Conservation (phyloP, 2,113 vertebrate species). For the Melanostigma gelatinosum region DNA sequence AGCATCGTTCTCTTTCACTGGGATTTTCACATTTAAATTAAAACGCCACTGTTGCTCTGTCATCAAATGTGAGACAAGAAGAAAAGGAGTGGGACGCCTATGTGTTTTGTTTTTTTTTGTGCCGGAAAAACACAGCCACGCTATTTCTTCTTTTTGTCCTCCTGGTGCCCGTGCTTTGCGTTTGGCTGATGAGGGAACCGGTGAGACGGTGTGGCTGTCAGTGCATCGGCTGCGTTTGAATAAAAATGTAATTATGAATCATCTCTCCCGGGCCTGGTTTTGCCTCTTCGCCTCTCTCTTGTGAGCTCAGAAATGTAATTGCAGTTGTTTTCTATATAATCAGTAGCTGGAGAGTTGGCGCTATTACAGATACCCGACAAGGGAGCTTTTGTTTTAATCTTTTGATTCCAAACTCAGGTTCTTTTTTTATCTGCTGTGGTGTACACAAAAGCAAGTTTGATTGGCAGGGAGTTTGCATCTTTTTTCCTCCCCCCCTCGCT, state of each 20-base stretch:
- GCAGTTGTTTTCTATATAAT: constrained; percentile 79
- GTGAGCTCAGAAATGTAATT: constrained; percentile 78
- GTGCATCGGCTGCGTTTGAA: constrained; percentile 59
- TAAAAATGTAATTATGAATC: constrained; percentile 77
- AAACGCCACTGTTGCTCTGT: constrained; percentile 61
- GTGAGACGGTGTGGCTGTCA: constrained; percentile 64
- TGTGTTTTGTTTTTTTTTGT: constrained; percentile 24
- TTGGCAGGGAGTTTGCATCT: constrained; percentile 77
- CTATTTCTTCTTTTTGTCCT: constrained; percentile 12
- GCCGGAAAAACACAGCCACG: constrained; percentile 24
- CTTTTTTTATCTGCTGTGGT: constrained; percentile 73
- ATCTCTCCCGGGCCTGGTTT: constrained; percentile 75
- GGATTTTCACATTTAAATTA: constrained; percentile 77
- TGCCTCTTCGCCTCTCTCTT: constrained; percentile 63
- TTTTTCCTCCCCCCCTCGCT: constrained; percentile 20
- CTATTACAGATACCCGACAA: constrained; percentile 69
- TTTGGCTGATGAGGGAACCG: constrained; percentile 56
- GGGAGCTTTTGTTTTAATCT: constrained; percentile 82
- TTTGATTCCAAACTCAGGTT: constrained; percentile 80
- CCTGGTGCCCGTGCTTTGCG: constrained; percentile 41
- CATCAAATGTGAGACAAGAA: constrained; percentile 61
- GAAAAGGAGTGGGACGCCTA: constrained; percentile 42
- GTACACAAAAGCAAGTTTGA: constrained; percentile 78
- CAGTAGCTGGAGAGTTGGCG: constrained; percentile 68
- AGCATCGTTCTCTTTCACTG: constrained; percentile 70